Percentiles rank a stretch among this genome's conserved stretches.
Evolutionary conservation across 2,113 vertebrate genomes (phyloP).

Genomic region (Hirundichthys speculiger): DNA sequence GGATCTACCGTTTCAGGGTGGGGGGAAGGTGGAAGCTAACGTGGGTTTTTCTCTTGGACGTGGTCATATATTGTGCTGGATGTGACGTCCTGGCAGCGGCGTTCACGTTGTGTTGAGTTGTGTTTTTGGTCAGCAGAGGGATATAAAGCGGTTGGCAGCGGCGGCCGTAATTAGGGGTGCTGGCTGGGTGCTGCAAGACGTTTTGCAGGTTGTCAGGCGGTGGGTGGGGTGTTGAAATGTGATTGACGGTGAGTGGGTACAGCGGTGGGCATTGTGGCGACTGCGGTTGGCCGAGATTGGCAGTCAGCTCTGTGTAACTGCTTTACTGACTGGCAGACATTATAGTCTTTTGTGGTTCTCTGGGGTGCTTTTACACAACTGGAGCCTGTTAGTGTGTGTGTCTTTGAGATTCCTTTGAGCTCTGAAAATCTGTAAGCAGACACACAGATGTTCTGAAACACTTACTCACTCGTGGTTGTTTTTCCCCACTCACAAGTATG

Average conservation of each 20-base stretch:
- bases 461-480: constrained; percentile 19
- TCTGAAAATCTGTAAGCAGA: constrained; percentile 1
- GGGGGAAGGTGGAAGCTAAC: constrained; percentile 14
- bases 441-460: constrained; percentile 35
- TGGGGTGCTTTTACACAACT: constrained; percentile 44
- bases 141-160: constrained; percentile 26
- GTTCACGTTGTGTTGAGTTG: constrained; percentile 17
- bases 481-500: constrained; percentile 44
- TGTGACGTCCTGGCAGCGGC: not conserved
- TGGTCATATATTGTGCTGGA: not conserved
- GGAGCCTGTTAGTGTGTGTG: constrained; percentile 25
- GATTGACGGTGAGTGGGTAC: constrained; percentile 65
- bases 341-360: constrained; percentile 47
- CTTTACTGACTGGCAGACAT: constrained; percentile 55
- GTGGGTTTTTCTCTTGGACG: constrained; percentile 5
- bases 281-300: constrained; percentile 63
- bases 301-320: constrained; percentile 58
- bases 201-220: constrained; percentile 60
- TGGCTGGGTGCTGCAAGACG: constrained; percentile 29
- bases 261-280: constrained; percentile 44
- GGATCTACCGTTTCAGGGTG: constrained; percentile 41
- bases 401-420: not conserved
- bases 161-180: constrained; percentile 44
- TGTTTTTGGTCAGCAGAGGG: constrained; percentile 23
- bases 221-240: constrained; percentile 37